These are phyloP conservation scores for Drosophila nigricruria DNA, from an alignment of 2,888 invertebrate genomes.

Conservation along the genomic window DNA sequence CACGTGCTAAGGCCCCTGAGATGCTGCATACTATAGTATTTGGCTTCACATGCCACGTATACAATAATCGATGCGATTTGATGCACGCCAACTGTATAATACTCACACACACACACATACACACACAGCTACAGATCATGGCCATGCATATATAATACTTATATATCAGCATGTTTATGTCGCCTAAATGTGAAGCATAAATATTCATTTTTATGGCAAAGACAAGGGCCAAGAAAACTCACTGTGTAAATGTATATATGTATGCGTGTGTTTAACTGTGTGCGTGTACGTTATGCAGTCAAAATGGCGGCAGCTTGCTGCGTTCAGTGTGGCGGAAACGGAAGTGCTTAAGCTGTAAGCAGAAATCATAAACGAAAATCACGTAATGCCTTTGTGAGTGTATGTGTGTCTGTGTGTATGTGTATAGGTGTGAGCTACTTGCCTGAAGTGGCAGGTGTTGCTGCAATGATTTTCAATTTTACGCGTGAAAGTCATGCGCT, in stretches of 20 bases:
- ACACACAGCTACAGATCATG: constrained; percentile 37
- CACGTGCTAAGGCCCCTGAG: constrained; percentile 56
- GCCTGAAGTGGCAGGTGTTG: constrained; percentile 75
- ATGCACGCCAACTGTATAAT: constrained; percentile 63
- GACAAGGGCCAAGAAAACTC: constrained; percentile 56
- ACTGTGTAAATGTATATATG: constrained; percentile 3
- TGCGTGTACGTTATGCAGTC: constrained; percentile 46
- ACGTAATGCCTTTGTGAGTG: constrained; percentile 68
- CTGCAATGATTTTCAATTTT: constrained; percentile 82
- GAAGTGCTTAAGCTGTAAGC: constrained; percentile 78
- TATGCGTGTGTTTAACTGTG: neutral
- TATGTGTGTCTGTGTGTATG: constrained; percentile 23
- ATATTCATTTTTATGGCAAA: constrained; percentile 79
- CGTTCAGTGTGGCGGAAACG: constrained; percentile 69
- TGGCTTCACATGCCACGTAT: constrained; percentile 45
- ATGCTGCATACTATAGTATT: constrained; percentile 33
- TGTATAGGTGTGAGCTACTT: constrained; percentile 11
- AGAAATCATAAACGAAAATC: constrained; percentile 82
- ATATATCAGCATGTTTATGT: constrained; percentile 70
- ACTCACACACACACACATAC: constrained; percentile 10
- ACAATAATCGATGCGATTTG: constrained; percentile 81
- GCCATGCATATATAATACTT: constrained; percentile 61
- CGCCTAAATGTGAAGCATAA: constrained; percentile 72
- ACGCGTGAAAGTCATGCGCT: constrained; percentile 77
- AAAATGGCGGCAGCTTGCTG: constrained; percentile 58